Base-by-base conservation (phyloP, 2,888 invertebrate genomes). In the Napeogenes inachia region DNA sequence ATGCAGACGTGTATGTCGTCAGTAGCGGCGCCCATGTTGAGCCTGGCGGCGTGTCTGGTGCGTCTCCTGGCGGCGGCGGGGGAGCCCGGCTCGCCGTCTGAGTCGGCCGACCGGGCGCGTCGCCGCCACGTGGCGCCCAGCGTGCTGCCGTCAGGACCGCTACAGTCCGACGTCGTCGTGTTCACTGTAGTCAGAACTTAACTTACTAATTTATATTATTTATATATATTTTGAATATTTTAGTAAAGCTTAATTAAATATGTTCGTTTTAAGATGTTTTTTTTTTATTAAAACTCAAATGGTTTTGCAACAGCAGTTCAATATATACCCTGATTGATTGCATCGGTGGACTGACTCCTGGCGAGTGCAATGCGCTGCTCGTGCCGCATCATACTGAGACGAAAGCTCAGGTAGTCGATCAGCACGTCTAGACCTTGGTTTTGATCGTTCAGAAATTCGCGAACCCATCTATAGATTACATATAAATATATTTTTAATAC, bases 1-100 rank as follows among this genome's bases (percentile, higher is more conserved):
- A 99, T 98, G 92, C 99, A 99, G 66, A 99, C 98, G 88, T 99
- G 99, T 78, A 99, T 98, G 82, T 99, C 99, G 84, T 99, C 99
- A 68, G 98, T 97, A 63, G 98, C 96, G 75, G 97, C 97, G 60
- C 98, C 98, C 97, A 98, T 97, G 83, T 97, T 97, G 70, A 98
- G 91, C 73, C 96, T 93, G 58, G 96, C 96, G 45, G 97, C 96
- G 84, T 97, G 97, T 66, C 96, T 92, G 47, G 95, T 95, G 66
- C 97, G 92, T 54, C 96, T 86, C 74, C 95, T 67, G 4, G 80
- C 86, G 0, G 76, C 86, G 0, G 84, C 84, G 0, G 89, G 89
- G 65, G 87, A 87, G 63, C 77, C 84, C 13, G 75, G 73, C 70
- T 84, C 85, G 0, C 81, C 82, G 67, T 88, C 88, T 2, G 84